These are phyloP conservation scores for Micromussa lordhowensis DNA, from an alignment of 92 coral and sea anemone species.

Conservation along the genomic window DNA sequence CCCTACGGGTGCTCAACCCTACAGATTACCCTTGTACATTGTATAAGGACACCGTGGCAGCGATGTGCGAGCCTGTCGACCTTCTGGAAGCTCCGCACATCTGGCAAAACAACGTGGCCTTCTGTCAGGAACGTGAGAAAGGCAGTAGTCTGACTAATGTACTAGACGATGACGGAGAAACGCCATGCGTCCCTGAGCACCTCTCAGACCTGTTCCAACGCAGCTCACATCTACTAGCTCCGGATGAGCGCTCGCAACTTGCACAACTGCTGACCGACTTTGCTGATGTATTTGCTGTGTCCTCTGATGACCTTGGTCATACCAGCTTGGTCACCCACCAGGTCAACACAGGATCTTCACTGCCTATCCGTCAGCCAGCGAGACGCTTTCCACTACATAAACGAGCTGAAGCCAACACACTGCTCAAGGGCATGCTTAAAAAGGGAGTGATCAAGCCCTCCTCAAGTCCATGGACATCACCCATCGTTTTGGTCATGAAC, in stretches of 20 bases:
- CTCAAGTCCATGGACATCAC: conserved; percentile 44
- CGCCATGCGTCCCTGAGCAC: conserved; percentile 24
- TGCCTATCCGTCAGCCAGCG: conserved; percentile 45
- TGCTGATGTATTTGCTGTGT: conserved; percentile 37
- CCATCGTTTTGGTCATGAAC: conserved; percentile 29
- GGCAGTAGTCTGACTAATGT: not conserved
- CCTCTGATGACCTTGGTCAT: conserved; percentile 39
- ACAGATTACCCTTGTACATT: conserved; percentile 48
- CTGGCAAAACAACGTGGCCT: conserved; percentile 19
- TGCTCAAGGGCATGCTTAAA: conserved; percentile 47
- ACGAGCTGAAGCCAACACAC: conserved; percentile 35
- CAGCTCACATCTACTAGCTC: conserved; percentile 30
- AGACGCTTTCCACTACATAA: conserved; percentile 35
- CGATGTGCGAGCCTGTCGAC: conserved; percentile 63
- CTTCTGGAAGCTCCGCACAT: conserved; percentile 21
- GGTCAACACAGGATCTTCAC: conserved; percentile 50
- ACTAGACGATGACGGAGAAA: not conserved
- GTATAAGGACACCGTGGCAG: conserved; percentile 60
- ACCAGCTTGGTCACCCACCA: conserved; percentile 34
- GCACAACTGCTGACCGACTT: conserved; percentile 16
- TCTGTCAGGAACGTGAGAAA: not conserved
- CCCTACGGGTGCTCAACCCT: conserved; percentile 58
- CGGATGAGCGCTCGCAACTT: conserved; percentile 19
- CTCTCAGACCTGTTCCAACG: conserved; percentile 39
- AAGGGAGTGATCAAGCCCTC: conserved; percentile 35